Percentiles rank a stretch among this genome's conserved stretches.
Evolutionary conservation across 2,113 vertebrate genomes (phyloP).

Genomic region (Ptyas mucosa): DNA sequence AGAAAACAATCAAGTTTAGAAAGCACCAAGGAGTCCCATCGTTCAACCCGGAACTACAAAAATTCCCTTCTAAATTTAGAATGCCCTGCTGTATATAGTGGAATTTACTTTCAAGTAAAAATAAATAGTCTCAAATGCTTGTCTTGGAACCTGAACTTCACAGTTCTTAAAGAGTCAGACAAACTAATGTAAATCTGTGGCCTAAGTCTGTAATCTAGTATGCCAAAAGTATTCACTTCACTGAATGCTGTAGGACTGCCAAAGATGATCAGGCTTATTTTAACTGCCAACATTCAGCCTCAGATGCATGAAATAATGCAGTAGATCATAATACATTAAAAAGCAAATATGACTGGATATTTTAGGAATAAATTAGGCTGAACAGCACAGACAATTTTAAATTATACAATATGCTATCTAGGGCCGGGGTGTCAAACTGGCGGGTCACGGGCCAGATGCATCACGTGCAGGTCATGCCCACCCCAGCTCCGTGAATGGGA

Average conservation of each 20-base stretch:
- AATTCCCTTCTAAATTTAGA: neutral
- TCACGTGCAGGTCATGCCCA: no score
- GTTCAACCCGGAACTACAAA: neutral
- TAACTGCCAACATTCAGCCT: neutral
- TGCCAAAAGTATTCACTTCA: neutral
- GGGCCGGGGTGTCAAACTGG: no score
- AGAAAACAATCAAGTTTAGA: neutral
- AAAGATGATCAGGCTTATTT: neutral
- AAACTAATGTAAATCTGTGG: neutral
- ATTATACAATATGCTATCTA: neutral
- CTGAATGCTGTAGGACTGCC: neutral
- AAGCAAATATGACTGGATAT: neutral
- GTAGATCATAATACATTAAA: neutral
- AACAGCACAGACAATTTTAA: neutral
- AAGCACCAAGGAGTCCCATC: neutral
- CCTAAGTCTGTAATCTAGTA: neutral
- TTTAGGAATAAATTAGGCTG: neutral
- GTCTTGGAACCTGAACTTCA: neutral
- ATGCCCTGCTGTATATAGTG: neutral
- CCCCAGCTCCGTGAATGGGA: no score
- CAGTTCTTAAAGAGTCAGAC: neutral
- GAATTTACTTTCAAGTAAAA: neutral
- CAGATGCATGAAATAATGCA: neutral
- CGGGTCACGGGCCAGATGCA: accelerated
- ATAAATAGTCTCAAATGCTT: neutral